These are phyloP conservation scores for Caenorhabditis japonica DNA, from an alignment of 2,888 invertebrate genomes.

Conservation along the genomic window DNA sequence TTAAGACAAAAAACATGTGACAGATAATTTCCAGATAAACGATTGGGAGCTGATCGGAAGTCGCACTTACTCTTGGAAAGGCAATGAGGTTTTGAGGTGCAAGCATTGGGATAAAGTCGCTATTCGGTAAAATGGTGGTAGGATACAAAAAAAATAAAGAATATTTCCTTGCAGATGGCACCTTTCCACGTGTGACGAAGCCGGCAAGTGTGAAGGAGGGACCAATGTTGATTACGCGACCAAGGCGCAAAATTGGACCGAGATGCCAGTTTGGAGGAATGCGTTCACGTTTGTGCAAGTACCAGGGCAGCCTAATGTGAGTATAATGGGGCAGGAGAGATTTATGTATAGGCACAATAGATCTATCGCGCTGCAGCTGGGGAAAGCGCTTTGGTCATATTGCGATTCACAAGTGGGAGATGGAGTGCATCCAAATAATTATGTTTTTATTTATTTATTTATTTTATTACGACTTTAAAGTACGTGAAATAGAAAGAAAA, in stretches of 20 bases:
- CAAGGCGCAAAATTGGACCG: conserved; percentile 47
- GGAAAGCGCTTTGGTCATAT: too few species aligned
- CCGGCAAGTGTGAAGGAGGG: conserved; percentile 54
- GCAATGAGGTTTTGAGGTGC: conserved; percentile 59
- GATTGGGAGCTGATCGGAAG: conserved; percentile 67
- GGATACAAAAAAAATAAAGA: neutral
- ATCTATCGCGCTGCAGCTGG: too few species aligned
- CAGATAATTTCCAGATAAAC: conserved; percentile 51
- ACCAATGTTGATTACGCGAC: conserved; percentile 60
- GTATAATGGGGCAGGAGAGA: too few species aligned
- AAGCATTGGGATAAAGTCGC: conserved; percentile 68
- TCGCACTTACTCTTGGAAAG: conserved; percentile 63
- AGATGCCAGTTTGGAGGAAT: conserved; percentile 62
- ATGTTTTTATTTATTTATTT: too few species aligned
- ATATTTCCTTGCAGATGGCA: conserved; percentile 57
- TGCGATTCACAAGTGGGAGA: too few species aligned
- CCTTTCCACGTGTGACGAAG: conserved; percentile 52
- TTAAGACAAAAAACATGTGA: conserved; percentile 25
- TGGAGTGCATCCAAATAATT: too few species aligned
- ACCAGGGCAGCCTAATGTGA: conserved; percentile 36
- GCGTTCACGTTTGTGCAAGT: conserved; percentile 66
- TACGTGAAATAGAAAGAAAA: too few species aligned
- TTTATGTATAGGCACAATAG: too few species aligned
- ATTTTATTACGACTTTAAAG: too few species aligned
- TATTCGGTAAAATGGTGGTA: conserved; percentile 48